Base-by-base conservation (phyloP, 1,140 invertebrate genomes). In the Zeugodacus cucurbitae region DNA sequence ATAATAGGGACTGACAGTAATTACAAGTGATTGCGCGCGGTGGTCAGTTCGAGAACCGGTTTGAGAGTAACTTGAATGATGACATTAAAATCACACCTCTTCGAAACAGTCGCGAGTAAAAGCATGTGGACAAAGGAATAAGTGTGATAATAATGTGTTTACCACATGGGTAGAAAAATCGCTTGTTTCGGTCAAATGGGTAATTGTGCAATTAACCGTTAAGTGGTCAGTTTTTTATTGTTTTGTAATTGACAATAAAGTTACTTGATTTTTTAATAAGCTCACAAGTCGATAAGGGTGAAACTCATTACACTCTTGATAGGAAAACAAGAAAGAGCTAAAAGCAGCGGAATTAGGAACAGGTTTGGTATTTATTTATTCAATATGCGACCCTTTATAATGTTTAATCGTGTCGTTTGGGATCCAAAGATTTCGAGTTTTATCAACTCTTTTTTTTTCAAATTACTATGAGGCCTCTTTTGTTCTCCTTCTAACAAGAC, bases 1-100 rank as follows among this genome's bases (percentile, higher is more conserved):
- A 48, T 44, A 82, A 82, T 82, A 82, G 74, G 74, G 74, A 82
- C 48, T 82, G 74, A 82, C 41, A 29, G 44, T 14, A 54, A 82
- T 82, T 82, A 41, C 41, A 22, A 26, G 22, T 62, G 6, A 4
- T 82, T 82, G 41, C 58, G 48, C 8, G 37, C 20, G 74, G 22
- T 54, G 41, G 41, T 82, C 74, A 82, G 89, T 87, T 59, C 10
- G 14, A 44, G 11, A 57, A 89, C 57, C 20, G 90, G 89, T 67
- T 87, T 34, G 37, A 87, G 37, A 7, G 44, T n/a, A 22, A n/a
- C 34, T 87, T 44, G n/a, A 64, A 67, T 67, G 59, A 87, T 87
- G 54, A 44, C 86, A 87, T 87, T 67, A 87, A 67, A 87, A 87
- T 67, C 86, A 87, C 86, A 87, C 59, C 86, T 87, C 62, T 34